These are phyloP conservation scores for Chymomyza costata DNA, from an alignment of 1,140 invertebrate genomes.

Conservation along the genomic window DNA sequence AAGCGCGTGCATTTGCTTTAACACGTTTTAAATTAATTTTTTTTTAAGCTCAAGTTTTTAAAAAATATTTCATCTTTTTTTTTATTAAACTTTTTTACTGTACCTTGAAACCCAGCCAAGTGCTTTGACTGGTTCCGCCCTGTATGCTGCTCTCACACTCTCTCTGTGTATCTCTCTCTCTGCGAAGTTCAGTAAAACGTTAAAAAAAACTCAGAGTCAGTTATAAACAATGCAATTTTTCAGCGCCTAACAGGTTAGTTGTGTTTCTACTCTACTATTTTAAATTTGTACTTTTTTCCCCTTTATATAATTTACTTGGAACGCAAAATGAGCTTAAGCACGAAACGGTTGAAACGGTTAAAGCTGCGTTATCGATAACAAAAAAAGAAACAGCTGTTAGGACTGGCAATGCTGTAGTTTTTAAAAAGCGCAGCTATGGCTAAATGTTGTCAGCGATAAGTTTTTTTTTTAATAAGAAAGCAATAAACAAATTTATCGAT, in stretches of 20 bases:
- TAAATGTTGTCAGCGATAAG: too few relatives aligned
- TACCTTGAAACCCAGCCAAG: slow-evolving; percentile 56
- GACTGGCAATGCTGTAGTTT: neutral
- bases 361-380: slow-evolving; percentile 20
- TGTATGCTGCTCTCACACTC: slow-evolving; percentile 44
- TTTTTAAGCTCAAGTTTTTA: too few relatives aligned
- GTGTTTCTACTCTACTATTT: slow-evolving; percentile 68
- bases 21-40: too few relatives aligned
- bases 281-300: slow-evolving; percentile 46
- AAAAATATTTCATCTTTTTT: too few relatives aligned
- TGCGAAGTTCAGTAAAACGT: slow-evolving; percentile 17
- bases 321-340: too few relatives aligned
- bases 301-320: slow-evolving; percentile 42
- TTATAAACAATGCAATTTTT: slow-evolving; percentile 38
- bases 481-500: too few relatives aligned
- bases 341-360: too few relatives aligned
- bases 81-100: neutral
- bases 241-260: slow-evolving; percentile 72
- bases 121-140: slow-evolving; percentile 54
- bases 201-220: slow-evolving; percentile 3
- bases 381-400: slow-evolving; percentile 25
- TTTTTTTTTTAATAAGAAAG: too few relatives aligned
- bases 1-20: too few relatives aligned
- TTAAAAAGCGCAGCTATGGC: too few relatives aligned
- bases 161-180: too few relatives aligned